These are phyloP conservation scores for Beris chalybata DNA, from an alignment of 2,888 invertebrate genomes.

Conservation along the genomic window DNA sequence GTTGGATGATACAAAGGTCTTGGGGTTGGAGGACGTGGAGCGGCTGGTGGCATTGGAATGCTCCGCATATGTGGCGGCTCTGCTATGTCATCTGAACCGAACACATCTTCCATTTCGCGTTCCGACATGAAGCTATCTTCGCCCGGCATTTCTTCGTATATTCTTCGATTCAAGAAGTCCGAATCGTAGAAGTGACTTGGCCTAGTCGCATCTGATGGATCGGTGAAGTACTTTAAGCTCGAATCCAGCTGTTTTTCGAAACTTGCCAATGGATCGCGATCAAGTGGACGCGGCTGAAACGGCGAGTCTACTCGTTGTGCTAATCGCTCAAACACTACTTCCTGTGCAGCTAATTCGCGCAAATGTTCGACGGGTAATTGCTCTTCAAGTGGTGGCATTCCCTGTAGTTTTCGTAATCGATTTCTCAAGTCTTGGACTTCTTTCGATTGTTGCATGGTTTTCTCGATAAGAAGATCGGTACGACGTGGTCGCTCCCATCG, in stretches of 20 bases:
- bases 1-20: neutral
- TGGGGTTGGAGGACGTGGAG: conserved; percentile 4
- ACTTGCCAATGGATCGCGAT: neutral
- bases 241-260: neutral
- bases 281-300: neutral
- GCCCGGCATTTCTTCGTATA: conserved; percentile 9
- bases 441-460: neutral
- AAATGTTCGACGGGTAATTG: neutral
- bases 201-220: neutral
- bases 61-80: neutral
- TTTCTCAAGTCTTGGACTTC: neutral
- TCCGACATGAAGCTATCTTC: neutral
- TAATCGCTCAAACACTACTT: neutral
- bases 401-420: neutral
- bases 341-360: neutral
- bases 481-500: neutral
- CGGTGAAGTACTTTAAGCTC: neutral
- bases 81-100: neutral
- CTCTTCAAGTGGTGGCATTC: neutral
- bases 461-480: neutral
- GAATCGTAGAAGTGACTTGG: conserved; percentile 17
- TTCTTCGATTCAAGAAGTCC: conserved; percentile 27
- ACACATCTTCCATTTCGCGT: conserved; percentile 2
- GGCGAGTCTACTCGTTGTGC: neutral
- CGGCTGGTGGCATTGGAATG: conserved; percentile 6